Conservation (phyloP, 2,113 vertebrate species). For the Coptodon rendalli region DNA sequence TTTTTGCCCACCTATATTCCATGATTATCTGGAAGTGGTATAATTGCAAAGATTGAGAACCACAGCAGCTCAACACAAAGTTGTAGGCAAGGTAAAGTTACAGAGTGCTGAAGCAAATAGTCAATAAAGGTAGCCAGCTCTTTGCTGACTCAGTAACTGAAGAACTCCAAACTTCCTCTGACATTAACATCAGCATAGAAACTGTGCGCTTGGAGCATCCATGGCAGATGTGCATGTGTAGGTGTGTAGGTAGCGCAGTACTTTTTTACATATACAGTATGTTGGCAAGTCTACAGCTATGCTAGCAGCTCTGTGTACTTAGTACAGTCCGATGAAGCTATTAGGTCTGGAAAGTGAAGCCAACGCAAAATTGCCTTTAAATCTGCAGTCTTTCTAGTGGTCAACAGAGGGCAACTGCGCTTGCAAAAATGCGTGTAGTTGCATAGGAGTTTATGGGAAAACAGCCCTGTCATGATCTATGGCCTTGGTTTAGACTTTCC, state of each 20-base stretch:
- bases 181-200: background rate
- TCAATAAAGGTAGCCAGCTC: background rate
- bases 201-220: background rate
- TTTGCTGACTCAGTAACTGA: background rate
- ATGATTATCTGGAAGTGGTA: background rate
- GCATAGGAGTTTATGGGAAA: background rate
- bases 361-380: background rate
- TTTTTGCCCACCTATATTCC: background rate
- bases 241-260: background rate
- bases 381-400: background rate
- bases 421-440: background rate
- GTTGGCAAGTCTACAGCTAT: background rate
- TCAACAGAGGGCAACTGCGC: background rate
- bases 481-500: background rate
- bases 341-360: accelerated
- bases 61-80: background rate
- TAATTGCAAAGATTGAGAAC: background rate
- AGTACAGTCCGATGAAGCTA: background rate
- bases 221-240: background rate
- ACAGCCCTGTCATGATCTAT: background rate
- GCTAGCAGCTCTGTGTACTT: background rate
- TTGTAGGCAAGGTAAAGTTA: background rate
- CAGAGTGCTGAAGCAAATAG: background rate
- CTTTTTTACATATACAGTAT: background rate
- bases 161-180: background rate